Evolutionary conservation across 2,888 invertebrate species (phyloP), one percentile per base, ranked within the genome.

Genomic region (Himalopsyche tibetana): DNA sequence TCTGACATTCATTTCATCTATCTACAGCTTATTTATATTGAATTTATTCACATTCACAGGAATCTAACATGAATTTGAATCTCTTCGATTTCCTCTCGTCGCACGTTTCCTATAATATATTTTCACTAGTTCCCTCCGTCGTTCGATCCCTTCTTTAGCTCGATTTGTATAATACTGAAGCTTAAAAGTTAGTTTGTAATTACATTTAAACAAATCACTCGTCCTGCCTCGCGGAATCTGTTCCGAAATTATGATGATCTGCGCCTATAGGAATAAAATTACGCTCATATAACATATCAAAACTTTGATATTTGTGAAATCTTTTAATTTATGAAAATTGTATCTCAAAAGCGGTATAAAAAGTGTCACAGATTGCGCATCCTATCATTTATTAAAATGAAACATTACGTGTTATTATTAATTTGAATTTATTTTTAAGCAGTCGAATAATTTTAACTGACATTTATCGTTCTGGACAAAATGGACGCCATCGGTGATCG

Each of bases 381-480:
- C 38, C 74, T 74, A 74, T 74, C 36, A 9, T 74, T 74, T 74
- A 51, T 42, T 19, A 80, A 51, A 80, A 80, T 19, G 80, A n/a
- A 80, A 45, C 17, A 11, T 80, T 80, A 80, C 36, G 5, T 80
- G 80, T 42, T 80, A 80, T 19, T 28, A 45, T 80, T 45, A n/a
- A 80, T 11, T 82, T 55, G 38, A 82, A 55, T 82, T 55, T 82
- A 17, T 36, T 36, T 0, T 38, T 86, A 83, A 83, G 86, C 86
- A 86, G 86, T 86, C 86, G 56, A 74, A 36, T 74, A 55, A 42
- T 80, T 83, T 86, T 86, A 80, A 80, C 56, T 55, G 82, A 82
- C 74, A 83, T 84, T 69, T 84, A 84, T 45, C 40, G 45, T 84
- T 86, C 69, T 86, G 86, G 86, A 86, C 86, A 86, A 84, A 82